Evolutionary conservation across 2,888 invertebrate species (phyloP), one percentile per base, ranked within the genome.

Genomic region (Rosalia funebris): DNA sequence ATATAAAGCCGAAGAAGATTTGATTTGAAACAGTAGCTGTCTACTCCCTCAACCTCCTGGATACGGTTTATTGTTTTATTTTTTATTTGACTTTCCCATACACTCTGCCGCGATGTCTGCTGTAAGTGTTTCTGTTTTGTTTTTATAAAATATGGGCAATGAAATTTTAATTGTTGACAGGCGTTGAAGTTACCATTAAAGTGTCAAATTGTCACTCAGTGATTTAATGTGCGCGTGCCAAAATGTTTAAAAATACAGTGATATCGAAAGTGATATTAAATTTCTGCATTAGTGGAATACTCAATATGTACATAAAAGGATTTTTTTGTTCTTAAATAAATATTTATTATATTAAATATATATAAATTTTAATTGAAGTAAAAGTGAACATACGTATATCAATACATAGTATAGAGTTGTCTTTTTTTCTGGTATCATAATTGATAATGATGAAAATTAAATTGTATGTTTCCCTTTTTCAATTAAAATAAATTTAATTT

Each of bases 1-100:
- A 69, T 69, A 69, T 69, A 69, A 65, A 58, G 61, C 64, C 47
- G 54, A 66, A 63, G 68, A 66, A 61, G 59, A 60, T 61, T 52
- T 36, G 1, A 57, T 62, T 66, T 55, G 62, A 57, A 54, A 44
- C 68, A 68, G 68, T 66, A 55, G 60, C 50, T 52, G 55, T 37
- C 57, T 59, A 50, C 57, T 62, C 60, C 63, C 52, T 45, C 58
- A 57, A 52, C 55, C 56, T 61, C 57, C 52, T 44, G 47, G 37
- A 31, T 34, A 41, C 48, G 25, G 15, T 44, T 50, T 17, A 15
- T 50, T 50, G 36, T 46, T 56, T 45, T 57, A 9, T 31, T 37
- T 53, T 57, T 57, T 48, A 14, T 54, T 19, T 41, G n/a, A 41
- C 11, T 46, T 50, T 50, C 14, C 37, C 14, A 15, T 4, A 20